Base-by-base conservation (phyloP, 2,797 vertebrate genomes). In the Epinephelus awoara region DNA sequence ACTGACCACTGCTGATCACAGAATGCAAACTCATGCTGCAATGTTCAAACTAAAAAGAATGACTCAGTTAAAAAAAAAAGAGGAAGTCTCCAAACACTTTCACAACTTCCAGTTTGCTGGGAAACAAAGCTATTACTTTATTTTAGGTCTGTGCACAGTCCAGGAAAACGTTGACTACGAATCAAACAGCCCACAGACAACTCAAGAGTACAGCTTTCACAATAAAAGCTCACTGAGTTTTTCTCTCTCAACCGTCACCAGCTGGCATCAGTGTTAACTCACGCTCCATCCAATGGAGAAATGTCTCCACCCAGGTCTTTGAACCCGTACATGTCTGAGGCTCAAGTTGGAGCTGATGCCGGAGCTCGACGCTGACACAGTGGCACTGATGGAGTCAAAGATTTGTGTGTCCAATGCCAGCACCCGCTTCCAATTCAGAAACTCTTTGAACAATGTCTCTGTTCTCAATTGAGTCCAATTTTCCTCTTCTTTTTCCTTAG, bases 391-490 rank as follows among this genome's bases (percentile, higher is more conserved):
- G 56, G 79, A 92, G 84, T 86, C 69, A 66, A 84, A 81, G 72
- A 90, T 88, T 82, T 74, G 72, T 67, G 75, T 34, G 46, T 79
- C 47, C 61, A 49, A 59, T 81, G 86, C 89, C 88, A 92, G 82
- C 89, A 92, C 79, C 89, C 86, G 84, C 84, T 93, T 93, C 85
- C 90, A 94, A 93, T 94, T 92, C 86, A 84, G 81, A 76, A 89
- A 79, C 72, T 76, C 90, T 93, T 91, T 92, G 87, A 94, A 92
- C 90, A 88, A 86, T 71, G 82, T 87, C 79, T 91, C 90, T 89
- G 88, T 87, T 93, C 92, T 89, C 88, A 92, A 93, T 90, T 68
- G 86, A 87, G 88, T 89, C 83, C 86, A 91, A 88, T 92, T 93
- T 89, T 91, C 90, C 88, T 85, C 77, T 67, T 83, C 75, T 90